Evolutionary conservation across 2,113 vertebrate genomes (phyloP).

Genomic region (Cynocephalus volans): DNA sequence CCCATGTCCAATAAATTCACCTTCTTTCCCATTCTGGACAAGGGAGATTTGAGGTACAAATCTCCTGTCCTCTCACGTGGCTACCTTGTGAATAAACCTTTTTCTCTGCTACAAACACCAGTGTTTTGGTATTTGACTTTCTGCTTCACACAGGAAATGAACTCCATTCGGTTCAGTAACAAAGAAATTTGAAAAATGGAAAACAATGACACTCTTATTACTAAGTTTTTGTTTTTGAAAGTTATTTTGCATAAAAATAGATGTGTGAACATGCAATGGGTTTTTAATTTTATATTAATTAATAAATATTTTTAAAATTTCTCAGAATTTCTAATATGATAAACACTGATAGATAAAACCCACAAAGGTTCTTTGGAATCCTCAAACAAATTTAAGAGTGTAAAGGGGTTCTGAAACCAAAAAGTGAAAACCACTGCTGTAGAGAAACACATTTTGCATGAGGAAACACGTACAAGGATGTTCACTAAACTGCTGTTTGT

Average conservation of each 20-base stretch:
- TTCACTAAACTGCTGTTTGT: not conserved
- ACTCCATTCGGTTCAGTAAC: no score
- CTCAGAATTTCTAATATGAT: not conserved
- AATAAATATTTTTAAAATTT: not conserved
- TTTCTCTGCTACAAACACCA: no score
- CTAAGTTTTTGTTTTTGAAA: not conserved
- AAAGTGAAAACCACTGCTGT: not conserved
- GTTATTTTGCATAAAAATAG: conserved; percentile 18
- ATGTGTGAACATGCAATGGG: not conserved
- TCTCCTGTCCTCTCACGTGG: no score
- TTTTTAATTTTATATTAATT: not conserved
- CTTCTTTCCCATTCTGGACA: no score
- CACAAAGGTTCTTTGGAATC: not conserved
- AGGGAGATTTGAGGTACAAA: no score
- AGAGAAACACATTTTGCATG: not conserved
- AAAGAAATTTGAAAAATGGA: not conserved
- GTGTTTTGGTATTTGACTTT: no score
- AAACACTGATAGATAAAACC: not conserved
- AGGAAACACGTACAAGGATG: not conserved
- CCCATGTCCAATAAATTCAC: no score
- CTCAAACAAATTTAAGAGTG: not conserved
- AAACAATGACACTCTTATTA: not conserved
- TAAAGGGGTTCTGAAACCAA: not conserved
- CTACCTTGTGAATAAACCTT: no score
- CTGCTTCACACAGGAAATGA: no score